Evolutionary conservation across 2,888 invertebrate genomes (phyloP), one percentile per base, ranked within the genome.

Genomic region (Tuta absoluta): DNA sequence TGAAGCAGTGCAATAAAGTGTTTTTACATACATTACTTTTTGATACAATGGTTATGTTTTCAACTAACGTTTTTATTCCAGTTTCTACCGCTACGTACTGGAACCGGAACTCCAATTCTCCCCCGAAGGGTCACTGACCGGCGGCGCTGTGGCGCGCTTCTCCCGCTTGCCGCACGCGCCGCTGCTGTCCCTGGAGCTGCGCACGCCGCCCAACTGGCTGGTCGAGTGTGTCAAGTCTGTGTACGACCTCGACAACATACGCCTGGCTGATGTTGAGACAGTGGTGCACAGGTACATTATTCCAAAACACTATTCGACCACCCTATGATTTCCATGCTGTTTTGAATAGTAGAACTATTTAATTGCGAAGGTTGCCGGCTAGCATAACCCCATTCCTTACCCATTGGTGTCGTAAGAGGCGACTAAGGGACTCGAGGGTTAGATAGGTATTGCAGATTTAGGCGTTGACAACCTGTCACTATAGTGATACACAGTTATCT

Each of bases 171-270:
- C 99, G 3, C 95, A 96, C 70, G 97, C 97, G 69, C 97, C 99
- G 12, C 91, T 99, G 57, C 93, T 99, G 58, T 99, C 99, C 0
- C 95, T 92, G 84, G 91, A 92, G 64, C 78, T 92, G 71, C 92
- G 97, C 74, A 96, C 98, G 14, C 98, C 98, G 12, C 97, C 98
- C 84, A 98, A 98, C 87, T 99, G 98, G 98, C 93, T 98, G 74
- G 98, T 98, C 8, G 98, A 98, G 90, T 96, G 97, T 68, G 96
- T 98, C 61, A 93, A 95, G 72, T 97, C 98, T 5, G 96, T 97
- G 0, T 97, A 99, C 84, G 99, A 99, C 90, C 93, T 99, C 74
- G 99, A 99, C 84, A 99, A 99, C 81, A 99, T 99, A 67, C 95
- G 98, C 67, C 91, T 99, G 68, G 96, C 97, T 68, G 97, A 98